These are phyloP conservation scores for Exephanes ischioxanthus DNA, from an alignment of 2,888 invertebrate species.

Conservation along the genomic window DNA sequence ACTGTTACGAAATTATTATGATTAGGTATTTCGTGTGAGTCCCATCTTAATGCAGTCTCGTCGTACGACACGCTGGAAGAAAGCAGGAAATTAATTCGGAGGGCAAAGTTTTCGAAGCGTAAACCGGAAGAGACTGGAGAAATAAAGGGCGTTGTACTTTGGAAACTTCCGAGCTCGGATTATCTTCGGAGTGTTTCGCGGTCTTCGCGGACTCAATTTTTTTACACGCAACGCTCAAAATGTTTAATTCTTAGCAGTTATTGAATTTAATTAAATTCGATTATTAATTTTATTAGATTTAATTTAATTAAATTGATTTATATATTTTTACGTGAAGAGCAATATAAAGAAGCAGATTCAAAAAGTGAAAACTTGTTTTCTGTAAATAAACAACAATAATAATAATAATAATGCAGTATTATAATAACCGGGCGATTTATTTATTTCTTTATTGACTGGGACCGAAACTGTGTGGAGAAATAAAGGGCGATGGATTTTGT, in stretches of 20 bases:
- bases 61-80: background rate
- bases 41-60: background rate
- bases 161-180: background rate
- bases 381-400: no score
- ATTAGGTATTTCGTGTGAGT: constrained; percentile 46
- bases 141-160: constrained; percentile 2
- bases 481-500: no score
- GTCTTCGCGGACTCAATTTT: background rate
- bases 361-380: no score
- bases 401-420: no score
- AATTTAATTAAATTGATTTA: no score
- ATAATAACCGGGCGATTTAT: background rate
- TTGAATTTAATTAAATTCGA: no score
- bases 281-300: no score
- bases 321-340: no score
- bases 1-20: constrained; percentile 41
- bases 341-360: no score
- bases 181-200: background rate
- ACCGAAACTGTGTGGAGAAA: no score
- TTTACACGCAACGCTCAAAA: background rate
- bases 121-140: background rate
- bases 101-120: constrained; percentile 33
- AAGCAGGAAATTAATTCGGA: constrained; percentile 10
- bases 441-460: no score
- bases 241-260: background rate